These are phyloP conservation scores for Grallaria varia DNA, from an alignment of 2,113 vertebrate species.

Conservation along the genomic window DNA sequence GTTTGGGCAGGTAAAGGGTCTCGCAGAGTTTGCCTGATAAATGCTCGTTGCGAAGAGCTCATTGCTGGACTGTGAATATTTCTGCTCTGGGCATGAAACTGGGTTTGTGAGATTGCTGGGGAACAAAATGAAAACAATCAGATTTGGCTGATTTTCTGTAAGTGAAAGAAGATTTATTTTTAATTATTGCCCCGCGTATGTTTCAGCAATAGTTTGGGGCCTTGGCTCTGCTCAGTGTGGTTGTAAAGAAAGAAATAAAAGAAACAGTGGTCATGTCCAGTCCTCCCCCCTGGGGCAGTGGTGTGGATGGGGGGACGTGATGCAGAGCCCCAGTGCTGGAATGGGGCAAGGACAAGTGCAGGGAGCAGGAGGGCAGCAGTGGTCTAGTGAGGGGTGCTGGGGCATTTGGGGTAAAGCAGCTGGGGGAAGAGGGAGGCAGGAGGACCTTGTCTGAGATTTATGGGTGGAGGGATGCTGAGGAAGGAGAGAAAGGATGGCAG, in stretches of 20 bases:
- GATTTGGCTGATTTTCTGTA: conserved; percentile 51
- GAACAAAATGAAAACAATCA: conserved; percentile 44
- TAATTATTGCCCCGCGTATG: neutral
- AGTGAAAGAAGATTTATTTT: conserved; percentile 48
- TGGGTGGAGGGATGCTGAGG: neutral
- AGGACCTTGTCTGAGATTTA: rapidly evolving
- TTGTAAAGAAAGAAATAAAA: neutral
- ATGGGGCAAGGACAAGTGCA: neutral
- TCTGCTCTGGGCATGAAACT: conserved; percentile 29
- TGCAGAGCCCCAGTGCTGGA: neutral
- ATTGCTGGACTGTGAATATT: conserved; percentile 45
- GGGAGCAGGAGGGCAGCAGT: neutral
- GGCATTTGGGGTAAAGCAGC: neutral
- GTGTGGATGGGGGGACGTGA: neutral
- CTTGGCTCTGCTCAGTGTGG: neutral
- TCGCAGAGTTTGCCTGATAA: conserved; percentile 28
- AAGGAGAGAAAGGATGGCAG: neutral
- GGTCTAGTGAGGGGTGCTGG: neutral
- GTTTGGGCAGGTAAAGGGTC: conserved; percentile 56
- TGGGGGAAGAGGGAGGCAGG: neutral
- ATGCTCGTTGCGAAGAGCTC: conserved; percentile 28
- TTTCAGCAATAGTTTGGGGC: neutral
- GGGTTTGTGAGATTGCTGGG: neutral
- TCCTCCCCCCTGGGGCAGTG: neutral
- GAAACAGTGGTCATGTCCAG: neutral